Base-by-base conservation (phyloP, 2,113 vertebrate genomes). In the Monopterus albus region DNA sequence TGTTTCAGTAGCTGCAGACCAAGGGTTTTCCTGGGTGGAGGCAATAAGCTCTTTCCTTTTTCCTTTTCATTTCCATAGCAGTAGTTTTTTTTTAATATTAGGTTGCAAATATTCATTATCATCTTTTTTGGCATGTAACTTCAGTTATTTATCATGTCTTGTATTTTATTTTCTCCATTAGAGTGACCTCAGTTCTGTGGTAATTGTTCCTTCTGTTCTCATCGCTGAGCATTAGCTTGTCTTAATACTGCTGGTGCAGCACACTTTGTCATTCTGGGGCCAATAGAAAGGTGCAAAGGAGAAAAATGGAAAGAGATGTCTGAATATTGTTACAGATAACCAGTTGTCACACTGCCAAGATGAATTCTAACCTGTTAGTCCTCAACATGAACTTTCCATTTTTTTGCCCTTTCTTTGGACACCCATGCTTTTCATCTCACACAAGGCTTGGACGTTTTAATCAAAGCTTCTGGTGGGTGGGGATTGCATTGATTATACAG, bases 161-260 rank as follows among this genome's bases (percentile, higher is more conserved):
- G 81, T 92, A 81, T 90, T 97, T 96, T 95, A 95, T 97, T 98
- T 96, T 95, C 95, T 96, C 93, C 96, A 98, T 98, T 98, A 99
- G 98, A 98, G 97, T 95, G 98, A 99, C 96, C 97, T 99, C 96
- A 99, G 96, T 98, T 98, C 97, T 94, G 97, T 99, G 97, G 97
- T 99, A 99, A 98, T 95, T 96, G 91, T 80, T 95, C 90, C 81
- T 90, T 95, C 90, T 80, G 88, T 97, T 96, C 93, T 95, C 95
- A 95, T 97, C 94, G 92, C 93, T 93, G 91, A 95, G 89, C 90
- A 65, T 76, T 93, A 90, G 92, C 91, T 90, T 85, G 53, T 70
- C 55, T 81, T 79, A 33, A 81, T 77, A 72, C 64, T 76, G 66
- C 75, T 62, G 63, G 75, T 79, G 25, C 84, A 56, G 66, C 80